phyloP scores from a whole-genome alignment of 2,797 vertebrate genomes.

The Pseudochaenichthys georgianus region DNA sequence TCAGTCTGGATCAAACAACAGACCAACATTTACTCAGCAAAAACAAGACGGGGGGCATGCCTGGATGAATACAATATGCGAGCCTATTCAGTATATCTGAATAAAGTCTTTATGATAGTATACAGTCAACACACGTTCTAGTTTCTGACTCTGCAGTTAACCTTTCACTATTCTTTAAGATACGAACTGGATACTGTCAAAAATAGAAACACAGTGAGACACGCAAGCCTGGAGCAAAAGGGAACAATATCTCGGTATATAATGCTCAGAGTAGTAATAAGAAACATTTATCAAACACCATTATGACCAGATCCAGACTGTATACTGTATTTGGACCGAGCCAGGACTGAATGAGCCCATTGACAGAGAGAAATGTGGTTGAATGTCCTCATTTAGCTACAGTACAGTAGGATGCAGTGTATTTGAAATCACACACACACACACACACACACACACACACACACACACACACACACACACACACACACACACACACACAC shows the following conservation, averaged over 20 bases:
- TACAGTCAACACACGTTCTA: conserved; percentile 19
- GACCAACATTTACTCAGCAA: not conserved
- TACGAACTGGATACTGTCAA: conserved; percentile 22
- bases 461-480: conserved; percentile 19
- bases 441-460: conserved; percentile 23
- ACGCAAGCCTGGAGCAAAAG: conserved; percentile 1
- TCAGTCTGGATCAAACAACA: not conserved
- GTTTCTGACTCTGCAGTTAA: conserved; percentile 2
- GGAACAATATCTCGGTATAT: conserved; percentile 20
- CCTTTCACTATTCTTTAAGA: conserved; percentile 4
- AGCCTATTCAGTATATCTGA: conserved; percentile 16
- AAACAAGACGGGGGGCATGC: not conserved
- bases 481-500: too few relatives aligned
- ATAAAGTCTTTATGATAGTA: conserved; percentile 28
- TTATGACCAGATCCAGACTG: conserved; percentile 40
- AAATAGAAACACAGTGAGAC: conserved; percentile 25
- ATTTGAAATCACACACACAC: conserved; percentile 38
- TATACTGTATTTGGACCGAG: conserved; percentile 29
- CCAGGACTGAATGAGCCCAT: conserved; percentile 70
- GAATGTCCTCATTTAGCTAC: conserved; percentile 78
- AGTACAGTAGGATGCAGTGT: conserved; percentile 75
- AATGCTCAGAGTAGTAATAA: conserved; percentile 25
- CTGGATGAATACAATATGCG: conserved; percentile 9
- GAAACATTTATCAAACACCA: conserved; percentile 48
- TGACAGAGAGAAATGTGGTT: conserved; percentile 63